Evolutionary conservation across 1,140 invertebrate species (phyloP).

Genomic region (Achatina immaculata): DNA sequence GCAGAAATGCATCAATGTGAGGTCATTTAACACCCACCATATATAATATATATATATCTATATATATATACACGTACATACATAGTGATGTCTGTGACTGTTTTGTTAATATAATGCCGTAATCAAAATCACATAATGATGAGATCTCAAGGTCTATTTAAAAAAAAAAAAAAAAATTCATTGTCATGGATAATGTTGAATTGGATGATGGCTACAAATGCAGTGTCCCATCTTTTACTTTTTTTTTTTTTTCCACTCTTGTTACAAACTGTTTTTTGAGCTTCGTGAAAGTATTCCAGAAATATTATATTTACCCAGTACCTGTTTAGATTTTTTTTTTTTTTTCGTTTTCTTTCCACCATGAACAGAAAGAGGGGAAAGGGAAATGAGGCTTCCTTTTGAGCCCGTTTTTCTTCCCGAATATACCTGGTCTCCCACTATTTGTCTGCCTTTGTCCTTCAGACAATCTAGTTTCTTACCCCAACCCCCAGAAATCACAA

Average conservation of each 20-base stretch:
- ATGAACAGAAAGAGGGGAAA: slow-evolving; percentile 44
- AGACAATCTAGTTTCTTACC: slow-evolving; percentile 38
- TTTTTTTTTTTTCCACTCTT: slow-evolving; percentile 27
- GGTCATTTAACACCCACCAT: slow-evolving; percentile 25
- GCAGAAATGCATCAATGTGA: neutral
- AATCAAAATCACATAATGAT: slow-evolving; percentile 21
- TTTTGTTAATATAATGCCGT: slow-evolving; percentile 25
- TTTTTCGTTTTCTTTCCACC: slow-evolving; percentile 47
- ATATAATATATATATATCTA: too few species aligned
- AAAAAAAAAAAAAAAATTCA: neutral
- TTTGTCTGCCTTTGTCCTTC: slow-evolving; percentile 41
- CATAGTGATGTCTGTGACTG: slow-evolving; percentile 15
- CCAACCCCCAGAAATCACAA: slow-evolving; percentile 32
- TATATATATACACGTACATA: too few species aligned
- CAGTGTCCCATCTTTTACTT: slow-evolving; percentile 9
- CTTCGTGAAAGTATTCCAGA: slow-evolving; percentile 49
- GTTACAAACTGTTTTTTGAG: slow-evolving; percentile 38
- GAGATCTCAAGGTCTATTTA: slow-evolving; percentile 24
- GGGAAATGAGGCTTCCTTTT: slow-evolving; percentile 65
- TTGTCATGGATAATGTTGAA: neutral
- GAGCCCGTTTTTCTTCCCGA: slow-evolving; percentile 53
- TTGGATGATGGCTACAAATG: neutral
- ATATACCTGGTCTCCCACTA: slow-evolving; percentile 27
- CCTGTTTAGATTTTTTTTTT: slow-evolving; percentile 48
- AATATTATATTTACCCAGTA: slow-evolving; percentile 49